Conservation (phyloP, 2,888 invertebrate genomes). For the Graphium colonna region DNA sequence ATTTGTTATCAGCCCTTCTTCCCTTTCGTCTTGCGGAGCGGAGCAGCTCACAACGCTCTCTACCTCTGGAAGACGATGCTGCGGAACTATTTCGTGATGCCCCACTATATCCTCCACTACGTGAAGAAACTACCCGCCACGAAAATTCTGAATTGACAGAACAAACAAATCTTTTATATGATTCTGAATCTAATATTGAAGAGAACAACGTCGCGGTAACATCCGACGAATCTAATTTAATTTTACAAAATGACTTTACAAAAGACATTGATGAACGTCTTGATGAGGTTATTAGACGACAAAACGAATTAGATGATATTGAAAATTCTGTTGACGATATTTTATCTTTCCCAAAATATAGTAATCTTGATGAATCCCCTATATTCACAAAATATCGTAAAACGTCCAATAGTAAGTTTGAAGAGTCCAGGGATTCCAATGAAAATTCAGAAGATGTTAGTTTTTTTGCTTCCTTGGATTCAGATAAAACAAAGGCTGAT, state of each 20-base stretch:
- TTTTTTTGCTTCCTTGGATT: slow-evolving; percentile 8
- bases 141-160: slow-evolving; percentile 21
- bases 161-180: slow-evolving; percentile 27
- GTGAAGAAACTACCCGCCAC: slow-evolving; percentile 27
- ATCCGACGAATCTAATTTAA: slow-evolving; percentile 33
- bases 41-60: slow-evolving; percentile 52
- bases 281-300: neutral
- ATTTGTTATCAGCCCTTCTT: slow-evolving; percentile 50
- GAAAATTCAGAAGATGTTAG: slow-evolving; percentile 7
- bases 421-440: slow-evolving; percentile 5
- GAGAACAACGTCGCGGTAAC: slow-evolving; percentile 41
- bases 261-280: slow-evolving; percentile 16
- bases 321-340: slow-evolving; percentile 3
- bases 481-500: slow-evolving; percentile 21
- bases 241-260: neutral
- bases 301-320: neutral
- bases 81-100: slow-evolving; percentile 58
- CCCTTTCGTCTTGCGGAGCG: slow-evolving; percentile 40
- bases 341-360: neutral
- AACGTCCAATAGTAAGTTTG: slow-evolving; percentile 1
- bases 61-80: slow-evolving; percentile 47
- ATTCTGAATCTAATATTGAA: slow-evolving; percentile 48
- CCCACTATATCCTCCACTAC: slow-evolving; percentile 54
- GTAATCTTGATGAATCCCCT: neutral
- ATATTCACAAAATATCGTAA: slow-evolving; percentile 1